Evolutionary conservation across 2,797 vertebrate genomes (phyloP).

Genomic region (Xiphorhynchus erythropygius): DNA sequence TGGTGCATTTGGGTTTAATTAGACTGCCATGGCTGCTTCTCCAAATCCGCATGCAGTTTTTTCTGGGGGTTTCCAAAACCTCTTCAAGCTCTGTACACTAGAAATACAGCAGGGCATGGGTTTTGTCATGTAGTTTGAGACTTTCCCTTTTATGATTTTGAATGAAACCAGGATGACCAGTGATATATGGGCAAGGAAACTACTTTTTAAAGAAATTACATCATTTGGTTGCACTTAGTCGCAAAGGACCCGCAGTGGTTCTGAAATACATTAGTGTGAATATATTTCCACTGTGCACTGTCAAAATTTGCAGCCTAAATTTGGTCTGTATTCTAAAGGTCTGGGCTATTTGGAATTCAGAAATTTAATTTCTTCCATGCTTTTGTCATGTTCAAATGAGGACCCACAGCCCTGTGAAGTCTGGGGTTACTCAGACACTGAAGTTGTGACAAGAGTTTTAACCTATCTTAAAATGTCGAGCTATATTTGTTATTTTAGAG

Average conservation of each 20-base stretch:
- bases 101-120: background rate
- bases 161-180: background rate
- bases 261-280: background rate
- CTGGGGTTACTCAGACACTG: background rate
- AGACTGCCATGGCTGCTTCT: background rate
- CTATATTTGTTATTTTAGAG: background rate
- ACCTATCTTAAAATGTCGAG: background rate
- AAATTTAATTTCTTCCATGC: background rate
- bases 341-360: background rate
- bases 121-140: background rate
- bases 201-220: background rate
- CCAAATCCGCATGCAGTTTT: background rate
- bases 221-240: background rate
- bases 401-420: background rate
- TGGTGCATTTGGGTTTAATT: background rate
- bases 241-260: background rate
- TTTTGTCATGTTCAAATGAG: background rate
- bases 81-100: background rate
- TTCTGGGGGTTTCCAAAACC: conserved; percentile 8
- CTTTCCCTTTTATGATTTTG: background rate
- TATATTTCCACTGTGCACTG: background rate
- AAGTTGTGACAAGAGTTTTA: background rate
- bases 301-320: background rate
- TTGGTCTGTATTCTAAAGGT: background rate
- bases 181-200: background rate